Conservation (phyloP, 2,113 vertebrate genomes). For the Oncorhynchus masou region DNA sequence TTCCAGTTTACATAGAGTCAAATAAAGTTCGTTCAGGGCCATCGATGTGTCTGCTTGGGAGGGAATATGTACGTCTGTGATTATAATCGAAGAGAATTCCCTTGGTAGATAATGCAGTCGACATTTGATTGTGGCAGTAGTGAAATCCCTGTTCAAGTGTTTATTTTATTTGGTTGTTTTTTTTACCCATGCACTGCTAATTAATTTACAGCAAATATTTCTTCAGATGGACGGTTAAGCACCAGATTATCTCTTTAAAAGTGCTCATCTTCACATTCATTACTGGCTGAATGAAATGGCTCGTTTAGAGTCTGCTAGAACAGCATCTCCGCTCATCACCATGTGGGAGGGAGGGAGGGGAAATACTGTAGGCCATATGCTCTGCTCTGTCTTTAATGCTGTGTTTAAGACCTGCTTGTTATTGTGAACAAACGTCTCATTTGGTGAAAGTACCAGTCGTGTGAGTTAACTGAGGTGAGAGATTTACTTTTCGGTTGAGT, state of each 20-base stretch:
- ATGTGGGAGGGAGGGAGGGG: neutral
- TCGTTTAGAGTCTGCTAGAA: neutral
- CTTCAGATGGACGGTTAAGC: neutral
- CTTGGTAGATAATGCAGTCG: too few species aligned
- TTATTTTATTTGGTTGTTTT: neutral
- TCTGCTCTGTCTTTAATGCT: neutral
- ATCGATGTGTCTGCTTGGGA: too few species aligned
- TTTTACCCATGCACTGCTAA: neutral
- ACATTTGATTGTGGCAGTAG: too few species aligned
- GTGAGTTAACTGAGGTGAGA: neutral
- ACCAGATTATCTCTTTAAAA: neutral
- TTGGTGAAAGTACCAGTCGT: neutral
- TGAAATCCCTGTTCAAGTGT: neutral
- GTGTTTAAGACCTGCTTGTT: neutral
- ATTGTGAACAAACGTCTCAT: neutral
- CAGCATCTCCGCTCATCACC: neutral
- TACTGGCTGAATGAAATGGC: neutral
- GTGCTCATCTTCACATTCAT: neutral
- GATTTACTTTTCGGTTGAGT: neutral
- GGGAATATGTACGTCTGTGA: too few species aligned
- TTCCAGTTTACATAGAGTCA: too few species aligned
- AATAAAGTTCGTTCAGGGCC: too few species aligned
- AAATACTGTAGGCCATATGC: too few species aligned
- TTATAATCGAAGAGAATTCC: too few species aligned
- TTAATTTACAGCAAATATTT: neutral